phyloP scores from a whole-genome alignment of 2,113 vertebrate genomes.

The Cololabis saira region DNA sequence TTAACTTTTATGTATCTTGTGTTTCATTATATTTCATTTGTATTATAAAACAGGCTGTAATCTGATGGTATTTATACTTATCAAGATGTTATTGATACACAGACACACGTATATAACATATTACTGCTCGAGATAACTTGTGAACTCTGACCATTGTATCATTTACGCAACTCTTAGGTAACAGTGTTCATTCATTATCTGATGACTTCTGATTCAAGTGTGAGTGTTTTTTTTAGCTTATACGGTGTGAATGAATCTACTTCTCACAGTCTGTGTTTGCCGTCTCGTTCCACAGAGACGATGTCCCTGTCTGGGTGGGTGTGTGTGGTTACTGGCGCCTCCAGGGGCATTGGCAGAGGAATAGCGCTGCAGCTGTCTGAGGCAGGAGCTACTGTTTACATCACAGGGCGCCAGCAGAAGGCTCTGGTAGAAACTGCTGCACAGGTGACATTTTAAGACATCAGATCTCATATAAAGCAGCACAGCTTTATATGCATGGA shows the following conservation, averaged over 20 bases:
- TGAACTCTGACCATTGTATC: conserved; percentile 25
- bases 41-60: too few species aligned
- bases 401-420: conserved; percentile 84
- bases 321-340: conserved; percentile 88
- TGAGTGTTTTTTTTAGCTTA: too few species aligned
- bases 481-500: too few species aligned
- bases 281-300: conserved; percentile 12
- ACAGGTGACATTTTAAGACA: conserved; percentile 70
- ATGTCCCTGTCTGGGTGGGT: conserved; percentile 82
- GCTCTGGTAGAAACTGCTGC: conserved; percentile 77
- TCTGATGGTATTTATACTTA: too few species aligned
- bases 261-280: neutral
- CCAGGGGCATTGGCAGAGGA: conserved; percentile 87
- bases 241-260: neutral
- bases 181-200: too few species aligned
- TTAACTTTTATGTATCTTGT: too few species aligned
- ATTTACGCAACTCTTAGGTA: too few species aligned
- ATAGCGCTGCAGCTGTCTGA: conserved; percentile 87
- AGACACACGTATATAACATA: too few species aligned
- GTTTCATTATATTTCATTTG: too few species aligned
- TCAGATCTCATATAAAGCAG: too few species aligned
- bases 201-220: too few species aligned
- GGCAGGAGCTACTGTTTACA: conserved; percentile 88
- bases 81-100: too few species aligned
- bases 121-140: neutral